These are phyloP conservation scores for Lethrus apterus DNA, from an alignment of 1,140 invertebrate species.

Conservation along the genomic window DNA sequence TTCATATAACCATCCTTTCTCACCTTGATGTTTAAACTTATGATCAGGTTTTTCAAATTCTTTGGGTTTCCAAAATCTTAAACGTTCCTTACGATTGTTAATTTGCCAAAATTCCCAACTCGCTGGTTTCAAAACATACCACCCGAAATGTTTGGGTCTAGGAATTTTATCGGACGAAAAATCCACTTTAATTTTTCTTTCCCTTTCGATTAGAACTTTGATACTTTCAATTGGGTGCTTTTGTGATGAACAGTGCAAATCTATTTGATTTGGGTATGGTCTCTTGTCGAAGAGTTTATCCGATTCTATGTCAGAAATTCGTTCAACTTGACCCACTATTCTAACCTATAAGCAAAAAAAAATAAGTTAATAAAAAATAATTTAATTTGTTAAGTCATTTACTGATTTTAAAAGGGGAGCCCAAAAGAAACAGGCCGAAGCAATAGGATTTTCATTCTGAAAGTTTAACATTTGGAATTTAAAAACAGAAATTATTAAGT, in stretches of 20 bases:
- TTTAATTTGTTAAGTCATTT: neutral
- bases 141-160: constrained; percentile 76
- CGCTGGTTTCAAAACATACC: constrained; percentile 75
- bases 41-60: constrained; percentile 56
- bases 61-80: constrained; percentile 63
- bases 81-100: constrained; percentile 84
- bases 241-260: constrained; percentile 76
- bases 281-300: constrained; percentile 76
- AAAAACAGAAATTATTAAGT: too few species aligned
- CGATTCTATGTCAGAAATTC: constrained; percentile 65
- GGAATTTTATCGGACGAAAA: constrained; percentile 56
- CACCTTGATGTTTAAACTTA: constrained; percentile 62
- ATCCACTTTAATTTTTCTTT: constrained; percentile 54
- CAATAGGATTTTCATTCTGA: constrained; percentile 6
- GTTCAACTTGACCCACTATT: constrained; percentile 80
- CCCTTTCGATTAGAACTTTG: constrained; percentile 60
- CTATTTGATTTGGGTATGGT: constrained; percentile 78
- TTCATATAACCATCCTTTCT: constrained; percentile 85
- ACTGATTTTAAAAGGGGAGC: constrained; percentile 8
- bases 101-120: constrained; percentile 96
- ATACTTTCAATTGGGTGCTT: constrained; percentile 69
- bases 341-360: constrained; percentile 52
- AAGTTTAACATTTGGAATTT: neutral
- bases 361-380: neutral
- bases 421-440: constrained; percentile 9